Percentiles rank a stretch among this genome's conserved stretches.
Conservation (phyloP, 1,140 invertebrate species). For the Diprion similis region DNA sequence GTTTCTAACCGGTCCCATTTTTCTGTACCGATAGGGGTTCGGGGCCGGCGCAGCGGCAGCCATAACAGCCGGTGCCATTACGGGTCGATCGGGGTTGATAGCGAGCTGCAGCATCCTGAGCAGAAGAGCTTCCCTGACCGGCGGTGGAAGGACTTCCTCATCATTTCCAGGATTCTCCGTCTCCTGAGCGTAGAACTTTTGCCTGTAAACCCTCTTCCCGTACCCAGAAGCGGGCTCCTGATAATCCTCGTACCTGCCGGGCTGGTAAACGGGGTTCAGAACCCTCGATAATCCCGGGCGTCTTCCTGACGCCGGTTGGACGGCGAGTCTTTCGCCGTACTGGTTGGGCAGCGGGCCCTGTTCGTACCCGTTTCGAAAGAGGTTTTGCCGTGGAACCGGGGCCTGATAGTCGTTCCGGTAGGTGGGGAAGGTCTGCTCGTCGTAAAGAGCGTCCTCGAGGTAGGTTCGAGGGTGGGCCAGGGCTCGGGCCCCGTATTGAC, state of each 20-base stretch:
- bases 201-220: conserved; percentile 52
- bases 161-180: conserved; percentile 39
- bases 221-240: conserved; percentile 48
- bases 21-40: conserved; percentile 41
- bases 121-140: conserved; percentile 72
- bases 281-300: conserved; percentile 38
- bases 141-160: conserved; percentile 69
- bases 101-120: conserved; percentile 74
- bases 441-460: conserved; percentile 55
- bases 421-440: conserved; percentile 54
- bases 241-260: conserved; percentile 63
- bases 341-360: conserved; percentile 49
- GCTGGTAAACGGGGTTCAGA: conserved; percentile 45
- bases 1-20: conserved; percentile 51
- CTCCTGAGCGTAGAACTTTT: conserved; percentile 54
- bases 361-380: conserved; percentile 50
- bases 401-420: conserved; percentile 48
- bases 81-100: conserved; percentile 68
- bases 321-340: conserved; percentile 48
- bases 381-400: conserved; percentile 50
- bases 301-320: conserved; percentile 43
- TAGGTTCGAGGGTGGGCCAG: conserved; percentile 54
- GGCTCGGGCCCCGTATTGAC: conserved; percentile 55
- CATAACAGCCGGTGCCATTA: conserved; percentile 42
- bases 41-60: conserved; percentile 42